These are phyloP conservation scores for Gambusia affinis DNA, from an alignment of 2,113 vertebrate species.

Conservation along the genomic window DNA sequence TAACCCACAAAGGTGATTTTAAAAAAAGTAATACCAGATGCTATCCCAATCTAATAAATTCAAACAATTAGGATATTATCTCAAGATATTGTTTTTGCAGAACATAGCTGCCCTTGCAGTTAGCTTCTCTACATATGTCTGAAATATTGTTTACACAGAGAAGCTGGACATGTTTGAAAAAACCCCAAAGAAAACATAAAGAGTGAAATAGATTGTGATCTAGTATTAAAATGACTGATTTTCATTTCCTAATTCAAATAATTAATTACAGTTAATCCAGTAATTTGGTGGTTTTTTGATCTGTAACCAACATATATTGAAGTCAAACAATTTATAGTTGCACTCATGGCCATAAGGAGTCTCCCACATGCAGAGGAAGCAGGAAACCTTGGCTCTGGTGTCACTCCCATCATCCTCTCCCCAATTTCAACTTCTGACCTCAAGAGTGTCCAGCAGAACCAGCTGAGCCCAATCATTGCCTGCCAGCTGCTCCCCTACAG, in stretches of 20 bases:
- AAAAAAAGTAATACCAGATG: neutral
- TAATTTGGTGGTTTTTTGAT: neutral
- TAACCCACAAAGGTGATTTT: neutral
- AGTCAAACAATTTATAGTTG: neutral
- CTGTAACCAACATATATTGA: neutral
- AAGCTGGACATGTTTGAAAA: no score
- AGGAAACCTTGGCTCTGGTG: slow-evolving; percentile 34
- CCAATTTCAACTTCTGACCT: slow-evolving; percentile 27
- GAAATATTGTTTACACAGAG: neutral
- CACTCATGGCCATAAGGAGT: neutral
- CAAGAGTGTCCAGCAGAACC: slow-evolving; percentile 47
- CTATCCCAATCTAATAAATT: neutral
- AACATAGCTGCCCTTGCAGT: neutral
- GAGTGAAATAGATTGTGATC: neutral
- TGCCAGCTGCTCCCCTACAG: slow-evolving; percentile 54
- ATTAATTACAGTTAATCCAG: neutral
- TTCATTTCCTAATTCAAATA: neutral
- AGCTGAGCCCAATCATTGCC: slow-evolving; percentile 66
- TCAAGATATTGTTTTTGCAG: neutral
- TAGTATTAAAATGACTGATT: neutral
- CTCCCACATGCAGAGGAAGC: slow-evolving; percentile 12
- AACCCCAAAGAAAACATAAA: neutral
- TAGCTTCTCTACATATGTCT: no score
- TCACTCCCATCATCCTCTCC: slow-evolving; percentile 6
- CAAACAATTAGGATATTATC: neutral